phyloP scores from a whole-genome alignment of 2,113 vertebrate genomes.

The Vulpes ferrilata region DNA sequence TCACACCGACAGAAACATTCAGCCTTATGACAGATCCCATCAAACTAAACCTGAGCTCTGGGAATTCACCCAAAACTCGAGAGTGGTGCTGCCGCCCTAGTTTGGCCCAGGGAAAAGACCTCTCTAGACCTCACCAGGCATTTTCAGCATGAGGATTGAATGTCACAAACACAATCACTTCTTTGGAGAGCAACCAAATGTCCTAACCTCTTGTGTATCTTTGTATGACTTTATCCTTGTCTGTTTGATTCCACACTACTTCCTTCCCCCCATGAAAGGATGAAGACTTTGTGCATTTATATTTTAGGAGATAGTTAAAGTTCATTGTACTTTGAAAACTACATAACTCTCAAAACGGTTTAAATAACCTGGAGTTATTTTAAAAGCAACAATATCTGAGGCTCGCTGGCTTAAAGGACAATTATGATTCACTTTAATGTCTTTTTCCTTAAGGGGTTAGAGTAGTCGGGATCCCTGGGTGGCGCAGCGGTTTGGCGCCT shows the following conservation, averaged over 20 bases:
- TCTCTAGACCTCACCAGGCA: background rate
- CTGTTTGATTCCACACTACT: background rate
- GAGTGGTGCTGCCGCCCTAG: background rate
- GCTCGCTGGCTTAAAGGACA: background rate
- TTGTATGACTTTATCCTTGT: background rate
- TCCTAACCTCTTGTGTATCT: background rate
- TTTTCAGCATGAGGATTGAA: background rate
- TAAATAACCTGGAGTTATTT: background rate
- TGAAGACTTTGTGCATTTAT: background rate
- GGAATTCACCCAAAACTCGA: background rate
- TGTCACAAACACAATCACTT: background rate
- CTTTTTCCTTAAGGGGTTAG: background rate
- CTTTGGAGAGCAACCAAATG: background rate
- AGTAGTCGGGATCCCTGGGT: too few species aligned
- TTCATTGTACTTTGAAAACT: conserved; percentile 50
- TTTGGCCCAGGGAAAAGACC: background rate
- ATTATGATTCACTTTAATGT: background rate
- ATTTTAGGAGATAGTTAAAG: conserved; percentile 41
- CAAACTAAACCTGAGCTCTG: background rate
- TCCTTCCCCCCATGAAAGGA: background rate
- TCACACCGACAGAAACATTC: background rate
- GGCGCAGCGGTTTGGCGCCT: too few species aligned
- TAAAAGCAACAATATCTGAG: background rate
- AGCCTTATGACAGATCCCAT: background rate
- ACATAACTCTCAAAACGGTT: conserved; percentile 6